Evolutionary conservation across 2,797 vertebrate species (phyloP).

Genomic region (Bradypodion ventrale): DNA sequence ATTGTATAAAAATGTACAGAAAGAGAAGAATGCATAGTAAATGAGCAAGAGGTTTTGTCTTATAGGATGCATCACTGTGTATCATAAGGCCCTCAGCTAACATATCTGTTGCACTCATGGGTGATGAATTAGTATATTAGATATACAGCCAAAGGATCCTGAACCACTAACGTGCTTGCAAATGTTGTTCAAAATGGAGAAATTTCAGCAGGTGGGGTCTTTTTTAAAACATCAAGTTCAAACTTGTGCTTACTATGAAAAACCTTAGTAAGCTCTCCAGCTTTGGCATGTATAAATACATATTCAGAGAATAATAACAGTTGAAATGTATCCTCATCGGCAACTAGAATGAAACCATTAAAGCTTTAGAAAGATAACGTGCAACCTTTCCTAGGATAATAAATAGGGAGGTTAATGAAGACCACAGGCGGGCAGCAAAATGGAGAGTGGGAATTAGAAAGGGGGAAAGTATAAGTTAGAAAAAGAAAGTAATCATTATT

Average conservation of each 20-base stretch:
- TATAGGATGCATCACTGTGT: not conserved
- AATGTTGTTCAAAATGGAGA: constrained; percentile 7
- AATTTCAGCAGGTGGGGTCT: not conserved
- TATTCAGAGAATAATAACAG: constrained; percentile 3
- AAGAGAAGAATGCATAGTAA: constrained; percentile 41
- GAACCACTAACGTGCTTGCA: not conserved
- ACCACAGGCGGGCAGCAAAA: constrained; percentile 21
- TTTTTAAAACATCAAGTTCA: not conserved
- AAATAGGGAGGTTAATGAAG: constrained; percentile 53
- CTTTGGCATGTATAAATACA: constrained; percentile 8
- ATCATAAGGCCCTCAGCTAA: not conserved
- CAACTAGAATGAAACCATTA: constrained; percentile 40
- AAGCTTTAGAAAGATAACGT: constrained; percentile 29
- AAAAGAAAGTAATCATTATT: constrained; percentile 37
- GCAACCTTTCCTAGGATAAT: constrained; percentile 45
- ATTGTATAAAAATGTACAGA: constrained; percentile 58
- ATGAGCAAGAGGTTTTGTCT: constrained; percentile 35
- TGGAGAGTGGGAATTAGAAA: constrained; percentile 24
- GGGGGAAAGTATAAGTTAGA: constrained; percentile 28
- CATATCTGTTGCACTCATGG: accelerated
- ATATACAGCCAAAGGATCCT: not conserved
- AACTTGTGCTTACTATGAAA: not conserved
- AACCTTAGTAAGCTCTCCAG: not conserved
- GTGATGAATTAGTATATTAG: not conserved
- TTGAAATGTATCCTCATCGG: constrained; percentile 43